Percentiles rank a stretch among this genome's conserved stretches.
Conservation (phyloP, 2,113 vertebrate species). For the Prionailurus viverrinus region DNA sequence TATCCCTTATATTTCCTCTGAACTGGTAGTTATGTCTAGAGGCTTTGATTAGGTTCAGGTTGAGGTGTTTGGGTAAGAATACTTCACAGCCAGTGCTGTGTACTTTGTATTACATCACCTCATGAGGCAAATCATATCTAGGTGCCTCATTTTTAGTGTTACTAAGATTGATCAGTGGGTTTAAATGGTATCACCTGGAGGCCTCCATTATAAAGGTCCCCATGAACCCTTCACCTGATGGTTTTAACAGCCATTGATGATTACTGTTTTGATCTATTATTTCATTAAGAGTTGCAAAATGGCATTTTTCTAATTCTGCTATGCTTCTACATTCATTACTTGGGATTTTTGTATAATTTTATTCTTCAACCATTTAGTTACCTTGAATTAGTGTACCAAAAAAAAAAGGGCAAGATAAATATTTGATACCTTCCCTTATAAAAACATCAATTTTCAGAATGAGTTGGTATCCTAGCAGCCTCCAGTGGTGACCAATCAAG, state of each 20-base stretch:
- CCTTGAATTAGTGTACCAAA: slow-evolving; percentile 38
- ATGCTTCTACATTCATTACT: slow-evolving; percentile 52
- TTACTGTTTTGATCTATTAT: slow-evolving; percentile 46
- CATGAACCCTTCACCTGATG: background rate
- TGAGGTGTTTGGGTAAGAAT: background rate
- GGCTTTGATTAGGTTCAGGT: slow-evolving; percentile 20
- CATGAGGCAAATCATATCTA: background rate
- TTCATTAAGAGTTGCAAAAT: slow-evolving; percentile 59
- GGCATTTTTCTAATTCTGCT: slow-evolving; percentile 49
- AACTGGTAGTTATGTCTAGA: background rate
- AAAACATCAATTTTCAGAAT: slow-evolving; percentile 68
- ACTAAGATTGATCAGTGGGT: background rate
- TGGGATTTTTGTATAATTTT: slow-evolving; percentile 59
- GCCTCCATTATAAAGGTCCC: background rate
- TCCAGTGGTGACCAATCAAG: slow-evolving; percentile 25
- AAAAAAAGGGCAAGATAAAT: slow-evolving; percentile 37
- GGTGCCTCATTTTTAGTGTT: background rate
- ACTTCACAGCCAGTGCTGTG: background rate
- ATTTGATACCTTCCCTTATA: slow-evolving; percentile 54
- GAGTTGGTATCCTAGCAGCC: slow-evolving; percentile 70
- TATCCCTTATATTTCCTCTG: background rate
- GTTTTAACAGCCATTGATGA: slow-evolving; percentile 39
- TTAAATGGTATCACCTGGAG: slow-evolving; percentile 47
- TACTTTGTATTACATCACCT: slow-evolving; percentile 12
- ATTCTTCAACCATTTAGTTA: slow-evolving; percentile 57